Evolutionary conservation across 1,140 invertebrate genomes (phyloP).

Genomic region (Psilanteris sp.): DNA sequence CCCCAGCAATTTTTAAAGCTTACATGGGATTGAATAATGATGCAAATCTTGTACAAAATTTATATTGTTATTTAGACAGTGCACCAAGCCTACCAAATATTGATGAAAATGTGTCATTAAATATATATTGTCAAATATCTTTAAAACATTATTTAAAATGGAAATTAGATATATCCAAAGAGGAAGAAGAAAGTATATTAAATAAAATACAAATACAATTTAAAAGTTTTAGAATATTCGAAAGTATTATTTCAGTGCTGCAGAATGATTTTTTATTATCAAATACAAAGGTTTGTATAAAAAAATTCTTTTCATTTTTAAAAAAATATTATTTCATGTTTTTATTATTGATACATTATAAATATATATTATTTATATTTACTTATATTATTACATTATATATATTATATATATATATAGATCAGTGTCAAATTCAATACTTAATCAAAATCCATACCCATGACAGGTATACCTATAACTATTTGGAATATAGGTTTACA

Average conservation of each 20-base stretch:
- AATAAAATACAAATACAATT: conserved; percentile 67
- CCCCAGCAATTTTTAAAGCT: conserved; percentile 67
- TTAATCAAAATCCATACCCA: too few relatives aligned
- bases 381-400: too few relatives aligned
- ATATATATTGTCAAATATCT: conserved; percentile 72
- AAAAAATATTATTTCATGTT: too few relatives aligned
- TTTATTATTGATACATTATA: too few relatives aligned
- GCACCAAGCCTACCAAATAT: conserved; percentile 71
- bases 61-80: conserved; percentile 72
- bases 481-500: too few relatives aligned
- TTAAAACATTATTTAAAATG: conserved; percentile 73
- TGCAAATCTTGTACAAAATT: conserved; percentile 75
- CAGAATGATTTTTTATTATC: conserved; percentile 77
- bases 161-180: conserved; percentile 75
- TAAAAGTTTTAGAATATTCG: conserved; percentile 77
- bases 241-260: conserved; percentile 77
- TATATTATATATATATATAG: too few relatives aligned
- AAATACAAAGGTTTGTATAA: conserved; percentile 65
- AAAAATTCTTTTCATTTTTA: conserved; percentile 5
- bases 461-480: too few relatives aligned
- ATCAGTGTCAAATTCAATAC: too few relatives aligned
- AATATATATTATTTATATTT: too few relatives aligned
- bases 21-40: conserved; percentile 59
- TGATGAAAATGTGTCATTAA: conserved; percentile 66
- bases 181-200: conserved; percentile 76